Conservation (phyloP, 2,888 invertebrate genomes). For the Andrena dorsata region DNA sequence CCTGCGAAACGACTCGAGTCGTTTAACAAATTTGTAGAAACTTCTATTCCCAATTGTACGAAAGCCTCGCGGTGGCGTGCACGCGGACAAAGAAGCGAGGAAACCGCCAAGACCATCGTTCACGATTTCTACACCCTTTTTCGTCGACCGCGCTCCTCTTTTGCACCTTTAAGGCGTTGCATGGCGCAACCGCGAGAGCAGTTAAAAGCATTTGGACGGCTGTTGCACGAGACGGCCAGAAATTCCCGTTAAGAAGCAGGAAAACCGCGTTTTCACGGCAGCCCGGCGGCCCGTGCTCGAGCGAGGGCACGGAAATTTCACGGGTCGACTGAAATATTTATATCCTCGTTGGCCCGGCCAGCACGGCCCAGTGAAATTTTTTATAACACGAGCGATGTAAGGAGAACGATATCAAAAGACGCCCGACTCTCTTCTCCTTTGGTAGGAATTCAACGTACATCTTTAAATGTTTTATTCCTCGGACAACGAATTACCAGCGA, state of each 20-base stretch:
- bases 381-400: slow-evolving; percentile 12
- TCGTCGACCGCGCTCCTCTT: background rate
- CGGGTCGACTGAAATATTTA: slow-evolving; percentile 47
- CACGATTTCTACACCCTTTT: slow-evolving; percentile 4
- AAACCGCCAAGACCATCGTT: background rate
- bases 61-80: background rate
- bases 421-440: no score
- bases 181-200: background rate
- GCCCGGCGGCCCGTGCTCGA: background rate
- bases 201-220: slow-evolving; percentile 5
- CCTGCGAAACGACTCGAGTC: background rate
- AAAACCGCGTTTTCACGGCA: slow-evolving; percentile 9
- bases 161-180: slow-evolving; percentile 21
- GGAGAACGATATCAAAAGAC: background rate
- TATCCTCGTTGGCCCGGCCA: slow-evolving; percentile 31
- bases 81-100: background rate
- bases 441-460: background rate
- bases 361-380: slow-evolving; percentile 40
- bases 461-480: slow-evolving; percentile 25
- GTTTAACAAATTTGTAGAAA: slow-evolving; percentile 32
- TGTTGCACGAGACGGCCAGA: background rate
- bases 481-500: slow-evolving; percentile 3
- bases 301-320: slow-evolving; percentile 38
- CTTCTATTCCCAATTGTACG: slow-evolving; percentile 32
- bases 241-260: slow-evolving; percentile 23